Evolutionary conservation across 1,140 invertebrate genomes (phyloP).

Genomic region (Mesaphorura yosii): DNA sequence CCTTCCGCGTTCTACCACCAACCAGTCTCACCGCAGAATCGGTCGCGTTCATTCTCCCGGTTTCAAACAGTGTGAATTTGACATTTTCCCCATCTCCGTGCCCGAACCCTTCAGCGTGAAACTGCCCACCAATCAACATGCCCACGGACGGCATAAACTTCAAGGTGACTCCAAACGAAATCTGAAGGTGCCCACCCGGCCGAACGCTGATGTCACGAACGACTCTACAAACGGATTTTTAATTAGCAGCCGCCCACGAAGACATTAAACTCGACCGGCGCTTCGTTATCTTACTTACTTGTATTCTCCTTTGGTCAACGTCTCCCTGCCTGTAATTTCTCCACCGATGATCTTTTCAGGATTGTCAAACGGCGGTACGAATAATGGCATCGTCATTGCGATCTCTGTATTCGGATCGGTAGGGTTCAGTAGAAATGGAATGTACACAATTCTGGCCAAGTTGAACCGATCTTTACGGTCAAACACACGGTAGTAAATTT

Average conservation of each 20-base stretch:
- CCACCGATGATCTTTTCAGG: constrained; percentile 56
- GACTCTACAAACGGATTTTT: constrained; percentile 19
- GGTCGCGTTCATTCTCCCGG: constrained; percentile 50
- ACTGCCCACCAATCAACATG: constrained; percentile 86
- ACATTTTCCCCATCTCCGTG: constrained; percentile 42
- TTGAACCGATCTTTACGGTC: constrained; percentile 85
- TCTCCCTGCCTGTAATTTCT: constrained; percentile 75
- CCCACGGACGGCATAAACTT: constrained; percentile 81
- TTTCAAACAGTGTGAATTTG: constrained; percentile 49
- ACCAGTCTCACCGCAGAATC: constrained; percentile 58
- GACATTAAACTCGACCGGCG: no score
- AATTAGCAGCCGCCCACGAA: background rate
- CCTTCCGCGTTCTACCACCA: constrained; percentile 57
- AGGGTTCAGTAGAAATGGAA: constrained; percentile 71
- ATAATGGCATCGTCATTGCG: constrained; percentile 55
- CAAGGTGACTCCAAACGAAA: constrained; percentile 68
- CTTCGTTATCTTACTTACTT: no score
- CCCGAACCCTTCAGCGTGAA: constrained; percentile 61
- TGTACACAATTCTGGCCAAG: constrained; percentile 70
- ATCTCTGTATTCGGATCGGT: constrained; percentile 70
- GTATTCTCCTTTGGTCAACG: constrained; percentile 62
- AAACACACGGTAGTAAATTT: constrained; percentile 69
- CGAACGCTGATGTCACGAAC: constrained; percentile 76
- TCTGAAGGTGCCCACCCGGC: constrained; percentile 69
- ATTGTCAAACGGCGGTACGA: constrained; percentile 60